Evolutionary conservation across 2,797 vertebrate species (phyloP).

Genomic region (Sebastes paucispinis): DNA sequence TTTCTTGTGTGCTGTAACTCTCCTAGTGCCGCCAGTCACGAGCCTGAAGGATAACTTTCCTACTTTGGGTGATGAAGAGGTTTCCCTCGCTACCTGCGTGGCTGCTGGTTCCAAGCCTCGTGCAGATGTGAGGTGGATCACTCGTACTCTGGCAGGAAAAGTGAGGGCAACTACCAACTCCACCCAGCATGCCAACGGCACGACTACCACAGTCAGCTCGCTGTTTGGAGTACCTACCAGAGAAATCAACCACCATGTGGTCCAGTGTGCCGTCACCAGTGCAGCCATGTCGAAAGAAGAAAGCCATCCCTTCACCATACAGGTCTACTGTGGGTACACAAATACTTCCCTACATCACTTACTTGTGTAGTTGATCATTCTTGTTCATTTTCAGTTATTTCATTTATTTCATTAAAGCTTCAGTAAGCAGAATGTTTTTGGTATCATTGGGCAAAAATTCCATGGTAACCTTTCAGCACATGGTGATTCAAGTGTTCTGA

Average conservation of each 20-base stretch:
- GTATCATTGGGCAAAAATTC: too few relatives aligned
- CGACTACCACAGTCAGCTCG: conserved; percentile 41
- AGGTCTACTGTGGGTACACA: conserved; percentile 69
- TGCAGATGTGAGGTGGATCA: conserved; percentile 55
- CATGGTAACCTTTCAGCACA: too few relatives aligned
- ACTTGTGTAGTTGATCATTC: not conserved
- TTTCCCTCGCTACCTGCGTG: conserved; percentile 47
- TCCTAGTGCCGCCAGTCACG: conserved; percentile 58
- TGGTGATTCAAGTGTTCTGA: too few relatives aligned
- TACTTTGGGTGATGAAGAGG: conserved; percentile 26
- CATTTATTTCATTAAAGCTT: not conserved
- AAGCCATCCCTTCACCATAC: conserved; percentile 23
- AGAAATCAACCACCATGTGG: conserved; percentile 16
- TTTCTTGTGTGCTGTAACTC: not conserved
- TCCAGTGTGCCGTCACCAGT: conserved; percentile 61
- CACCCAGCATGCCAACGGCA: conserved; percentile 29
- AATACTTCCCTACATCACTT: not conserved
- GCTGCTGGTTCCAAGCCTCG: conserved; percentile 53
- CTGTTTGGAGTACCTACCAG: conserved; percentile 55
- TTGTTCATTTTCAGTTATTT: not conserved
- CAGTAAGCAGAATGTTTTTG: too few relatives aligned
- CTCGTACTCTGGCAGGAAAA: not conserved
- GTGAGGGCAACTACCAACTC: not conserved
- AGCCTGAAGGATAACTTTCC: not conserved
- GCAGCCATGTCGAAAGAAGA: not conserved